Evolutionary conservation across 2,113 vertebrate species (phyloP), one percentile per base, ranked within the genome.

Genomic region (Lagenorhynchus albirostris): DNA sequence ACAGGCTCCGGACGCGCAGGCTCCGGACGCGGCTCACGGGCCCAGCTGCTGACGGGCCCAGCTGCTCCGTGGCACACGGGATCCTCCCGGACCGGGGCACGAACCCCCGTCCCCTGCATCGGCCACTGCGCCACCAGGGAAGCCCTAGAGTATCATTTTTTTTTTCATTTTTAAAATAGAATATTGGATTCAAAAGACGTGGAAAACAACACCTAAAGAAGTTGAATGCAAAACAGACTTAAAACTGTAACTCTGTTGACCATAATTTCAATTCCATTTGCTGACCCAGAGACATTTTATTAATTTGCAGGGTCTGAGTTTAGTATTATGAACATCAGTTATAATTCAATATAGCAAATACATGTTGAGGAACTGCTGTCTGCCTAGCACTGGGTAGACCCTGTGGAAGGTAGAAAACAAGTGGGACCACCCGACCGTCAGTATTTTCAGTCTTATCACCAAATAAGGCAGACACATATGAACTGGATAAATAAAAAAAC

Each of bases 151-250:
- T 70, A 55, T 88, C 38, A 80, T n/a, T n/a, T n/a, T n/a, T n/a
- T n/a, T n/a, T n/a, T n/a, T n/a, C n/a, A n/a, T n/a, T 84, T 63
- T 87, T 21, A 87, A 94, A 95, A 65, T 33, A 80, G 14, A 91
- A 60, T 87, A 29, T 70, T 97, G 29, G n/a, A 50, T 91, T 80
- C 60, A 90, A 4, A 81, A 95, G 50, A 76, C 4, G 62, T n/a
- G 62, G n/a, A 58, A 70, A 67, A 53, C 31, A 74, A 79, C 77
- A 53, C 92, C 15, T 93, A 80, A 94, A 84, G 36, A 79, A 95
- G 76, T 1, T 18, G 18, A 58, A 77, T 83, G 26, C 36, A 89
- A 92, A 86, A 15, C 67, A 67, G 55, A 82, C n/a, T 58, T 82
- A 8, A 87, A 70, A 47, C 17, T 47, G 2, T 82, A 55, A 89